Conservation (phyloP, 2,888 invertebrate species). For the Heliconius ethilla region DNA sequence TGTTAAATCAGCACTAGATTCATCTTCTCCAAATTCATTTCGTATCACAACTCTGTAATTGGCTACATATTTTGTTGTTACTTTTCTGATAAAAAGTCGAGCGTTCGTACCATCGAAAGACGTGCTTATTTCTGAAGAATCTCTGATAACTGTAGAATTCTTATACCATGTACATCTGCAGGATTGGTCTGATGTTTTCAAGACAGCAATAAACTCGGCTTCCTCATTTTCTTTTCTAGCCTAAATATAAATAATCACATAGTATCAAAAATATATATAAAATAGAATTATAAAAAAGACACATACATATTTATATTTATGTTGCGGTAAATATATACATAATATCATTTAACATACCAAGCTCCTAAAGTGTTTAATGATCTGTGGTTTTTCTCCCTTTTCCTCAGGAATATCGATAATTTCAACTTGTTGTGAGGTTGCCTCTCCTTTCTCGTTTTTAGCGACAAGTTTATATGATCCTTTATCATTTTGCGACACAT, state of each 20-base stretch:
- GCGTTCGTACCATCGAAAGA: constrained; percentile 92
- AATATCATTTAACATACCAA: constrained; percentile 79
- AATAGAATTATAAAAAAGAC: neutral
- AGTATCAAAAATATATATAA: neutral
- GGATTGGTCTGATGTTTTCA: constrained; percentile 89
- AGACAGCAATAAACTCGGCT: constrained; percentile 88
- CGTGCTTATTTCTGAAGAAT: constrained; percentile 88
- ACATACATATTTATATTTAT: neutral
- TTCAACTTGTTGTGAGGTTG: constrained; percentile 93
- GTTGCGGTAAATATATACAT: neutral
- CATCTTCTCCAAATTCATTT: constrained; percentile 95
- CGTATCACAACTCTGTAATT: constrained; percentile 92
- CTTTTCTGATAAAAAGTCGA: constrained; percentile 88
- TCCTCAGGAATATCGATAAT: constrained; percentile 91
- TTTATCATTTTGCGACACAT: constrained; percentile 90
- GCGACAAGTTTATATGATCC: constrained; percentile 95
- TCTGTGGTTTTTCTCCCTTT: constrained; percentile 90
- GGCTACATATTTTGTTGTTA: constrained; percentile 89
- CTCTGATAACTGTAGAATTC: constrained; percentile 88
- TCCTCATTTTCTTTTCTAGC: constrained; percentile 83
- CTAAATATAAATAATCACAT: constrained; percentile 50
- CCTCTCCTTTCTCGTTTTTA: constrained; percentile 96
- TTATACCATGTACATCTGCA: constrained; percentile 93
- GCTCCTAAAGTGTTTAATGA: constrained; percentile 88
- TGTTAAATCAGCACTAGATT: constrained; percentile 91